phyloP scores from a whole-genome alignment of 2,113 vertebrate genomes.

The Sporophila hypoxantha region DNA sequence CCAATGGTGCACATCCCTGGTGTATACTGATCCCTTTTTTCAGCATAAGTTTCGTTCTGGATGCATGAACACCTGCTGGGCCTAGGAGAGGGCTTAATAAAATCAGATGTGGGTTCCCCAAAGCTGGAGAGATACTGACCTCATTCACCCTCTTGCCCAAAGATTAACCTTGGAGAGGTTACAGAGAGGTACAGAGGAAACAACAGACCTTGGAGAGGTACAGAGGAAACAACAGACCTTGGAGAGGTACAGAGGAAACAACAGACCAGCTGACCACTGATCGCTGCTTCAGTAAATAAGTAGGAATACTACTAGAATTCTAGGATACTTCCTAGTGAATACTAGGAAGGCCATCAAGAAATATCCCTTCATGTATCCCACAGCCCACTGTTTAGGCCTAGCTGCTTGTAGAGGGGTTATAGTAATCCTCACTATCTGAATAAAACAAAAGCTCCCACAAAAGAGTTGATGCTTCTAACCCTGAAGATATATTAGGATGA shows the following conservation, averaged over 20 bases:
- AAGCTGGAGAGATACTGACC: neutral
- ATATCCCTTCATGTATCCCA: neutral
- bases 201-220: too few species aligned
- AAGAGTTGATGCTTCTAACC: neutral
- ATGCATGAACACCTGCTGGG: neutral
- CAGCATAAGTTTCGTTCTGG: neutral
- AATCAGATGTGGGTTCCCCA: neutral
- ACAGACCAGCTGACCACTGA: neutral
- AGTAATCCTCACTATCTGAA: neutral
- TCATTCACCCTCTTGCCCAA: neutral
- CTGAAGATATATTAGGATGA: neutral
- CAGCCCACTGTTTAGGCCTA: neutral
- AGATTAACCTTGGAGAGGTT: neutral
- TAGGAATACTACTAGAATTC: neutral
- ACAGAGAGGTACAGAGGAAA: neutral
- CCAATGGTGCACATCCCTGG: neutral
- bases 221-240: neutral
- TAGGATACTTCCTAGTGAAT: too few species aligned
- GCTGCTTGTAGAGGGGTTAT: neutral
- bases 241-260: neutral
- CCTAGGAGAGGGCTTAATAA: neutral
- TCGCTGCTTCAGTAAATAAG: neutral
- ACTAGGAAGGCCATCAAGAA: neutral
- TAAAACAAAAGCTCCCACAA: neutral
- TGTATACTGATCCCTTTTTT: neutral